Evolutionary conservation across 2,797 vertebrate genomes (phyloP), one percentile per base, ranked within the genome.

Genomic region (Hydrolagus colliei): DNA sequence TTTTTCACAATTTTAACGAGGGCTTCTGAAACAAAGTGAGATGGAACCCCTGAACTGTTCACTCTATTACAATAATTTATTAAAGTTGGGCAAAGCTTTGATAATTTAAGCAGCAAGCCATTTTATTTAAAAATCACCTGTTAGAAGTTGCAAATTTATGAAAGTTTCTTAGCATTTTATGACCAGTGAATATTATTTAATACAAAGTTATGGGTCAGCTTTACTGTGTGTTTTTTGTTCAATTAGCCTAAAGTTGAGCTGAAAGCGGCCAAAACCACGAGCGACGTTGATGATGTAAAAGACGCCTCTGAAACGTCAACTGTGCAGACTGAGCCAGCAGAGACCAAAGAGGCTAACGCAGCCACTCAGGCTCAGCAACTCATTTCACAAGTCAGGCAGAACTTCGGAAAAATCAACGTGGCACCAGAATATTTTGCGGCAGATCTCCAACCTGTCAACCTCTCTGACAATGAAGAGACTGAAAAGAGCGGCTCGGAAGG

Each of bases 331-430:
- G 89, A 89, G 41, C 52, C 87, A 85, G 78, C 71, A 52, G 86
- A 86, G 10, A 65, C 73, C 59, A 89, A 71, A 18, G 41, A 62
- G 2, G 75, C 1, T 0, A 73, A 20, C 7, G 0, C 86, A 0
- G 86, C 80, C 72, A 78, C 7, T 0, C 92, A 93, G 73, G 91
- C 93, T 0, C 91, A 88, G 61, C 90, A 93, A 87, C 95, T 98
- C 65, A 88, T 98, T 73, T 87, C 95, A 0, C 92, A 93, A 0
- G 95, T 99, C 16, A 93, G 93, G 78, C 98, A 99, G 90, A 97
- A 99, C 92, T 99, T 98, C 0, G 96, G 97, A 87, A 97, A 96
- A 89, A 97, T 99, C 88, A 96, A 94, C 0, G 97, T 99, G 2
- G 95, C 94, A 0, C 96, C 97, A 0, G 94, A 98, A 89, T 99